Base-by-base conservation (phyloP, 2,797 vertebrate species). In the Manis javanica region DNA sequence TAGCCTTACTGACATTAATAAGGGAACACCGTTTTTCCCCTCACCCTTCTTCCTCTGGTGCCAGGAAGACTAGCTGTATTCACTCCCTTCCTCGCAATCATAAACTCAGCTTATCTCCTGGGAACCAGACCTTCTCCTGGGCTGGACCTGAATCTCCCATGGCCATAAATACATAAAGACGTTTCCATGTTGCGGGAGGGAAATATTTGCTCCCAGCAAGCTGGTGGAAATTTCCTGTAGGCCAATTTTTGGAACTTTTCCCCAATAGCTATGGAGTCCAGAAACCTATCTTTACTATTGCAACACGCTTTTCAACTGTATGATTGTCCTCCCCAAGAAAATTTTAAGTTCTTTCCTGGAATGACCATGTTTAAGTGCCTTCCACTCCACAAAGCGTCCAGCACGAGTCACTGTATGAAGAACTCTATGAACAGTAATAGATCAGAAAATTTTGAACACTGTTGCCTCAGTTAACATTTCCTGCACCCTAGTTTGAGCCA, bases 101-200 rank as follows among this genome's bases (percentile, higher is more conserved):
- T 42, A 90, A 96, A 68, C 11, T 57, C 34, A 23, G 90, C 85
- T 97, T 96, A 96, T 96, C 97, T 98, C 89, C 86, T 95, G 94
- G 94, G 95, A 97, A 96, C 93, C 87, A 93, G 88, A 66, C 57
- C 53, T 87, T 64, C 90, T 92, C 64, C 42, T 71, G 59, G 89
- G 87, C 66, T 93, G 78, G 81, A 84, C 66, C 51, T 66, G 34
- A 87, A 77, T 87, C 63, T 95, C 51, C 57, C 77, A 55, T 21
- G 77, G 11, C 26, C 26, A 51, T 82, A 64, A 94, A 90, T 79
- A 78, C 34, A 39, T 55, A 42, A 61, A n/a, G 42, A 86, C 34
- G 19, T 85, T 84, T 91, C 51, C 92, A 71, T 13, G 31, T 26
- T 19, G 31, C 63, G 31, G 83, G 51, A 61, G 46, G 66, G 85